A percentile compares a stretch with the other conserved stretches of the same genome.
phyloP scores from a whole-genome alignment of 2,888 invertebrate species.

The Helobdella robusta region DNA sequence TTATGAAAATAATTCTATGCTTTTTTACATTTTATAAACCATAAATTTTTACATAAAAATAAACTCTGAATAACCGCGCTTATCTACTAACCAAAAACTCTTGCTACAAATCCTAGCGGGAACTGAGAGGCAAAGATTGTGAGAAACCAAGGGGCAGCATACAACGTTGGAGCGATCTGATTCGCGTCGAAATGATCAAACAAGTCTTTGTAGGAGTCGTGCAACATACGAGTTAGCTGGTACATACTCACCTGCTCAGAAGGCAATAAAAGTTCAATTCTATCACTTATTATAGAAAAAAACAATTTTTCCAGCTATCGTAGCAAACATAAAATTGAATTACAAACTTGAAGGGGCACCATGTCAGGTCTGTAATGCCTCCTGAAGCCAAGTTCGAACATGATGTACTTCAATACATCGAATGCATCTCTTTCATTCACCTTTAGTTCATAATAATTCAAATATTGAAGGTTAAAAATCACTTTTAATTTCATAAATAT shows the following conservation, averaged over 20 bases:
- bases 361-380: slow-evolving; percentile 87
- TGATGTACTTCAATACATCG: slow-evolving; percentile 72
- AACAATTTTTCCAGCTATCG: too few species aligned
- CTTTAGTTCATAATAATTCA: slow-evolving; percentile 52
- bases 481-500: too few species aligned
- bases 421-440: slow-evolving; percentile 87
- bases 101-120: slow-evolving; percentile 83
- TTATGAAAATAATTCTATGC: too few species aligned
- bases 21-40: too few species aligned
- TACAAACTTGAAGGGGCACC: slow-evolving; percentile 71
- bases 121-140: slow-evolving; percentile 93
- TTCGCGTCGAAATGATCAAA: slow-evolving; percentile 70
- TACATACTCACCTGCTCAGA: slow-evolving; percentile 64
- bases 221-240: slow-evolving; percentile 79
- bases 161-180: slow-evolving; percentile 84
- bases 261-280: too few species aligned
- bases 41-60: too few species aligned
- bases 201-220: slow-evolving; percentile 65
- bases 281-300: too few species aligned
- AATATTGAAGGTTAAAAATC: slow-evolving; percentile 2
- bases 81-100: slow-evolving; percentile 68
- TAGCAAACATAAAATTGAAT: too few species aligned
- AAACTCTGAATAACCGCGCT: neutral
- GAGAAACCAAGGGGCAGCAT: slow-evolving; percentile 92
- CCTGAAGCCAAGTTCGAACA: slow-evolving; percentile 78